Percentiles rank a stretch among this genome's conserved stretches.
phyloP scores from a whole-genome alignment of 1,140 invertebrate genomes.

The Coelopa frigida region DNA sequence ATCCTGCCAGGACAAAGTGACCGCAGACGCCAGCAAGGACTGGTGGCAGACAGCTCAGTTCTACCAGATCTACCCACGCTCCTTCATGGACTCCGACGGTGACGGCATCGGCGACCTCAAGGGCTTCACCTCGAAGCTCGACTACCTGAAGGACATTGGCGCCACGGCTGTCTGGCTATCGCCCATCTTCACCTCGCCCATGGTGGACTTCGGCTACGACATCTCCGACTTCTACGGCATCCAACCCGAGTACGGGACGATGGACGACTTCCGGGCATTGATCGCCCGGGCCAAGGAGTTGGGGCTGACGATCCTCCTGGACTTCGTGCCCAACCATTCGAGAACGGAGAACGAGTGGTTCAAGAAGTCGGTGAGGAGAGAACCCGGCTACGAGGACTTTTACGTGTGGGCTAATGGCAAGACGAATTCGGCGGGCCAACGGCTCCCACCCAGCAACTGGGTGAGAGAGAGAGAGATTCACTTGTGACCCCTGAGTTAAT shows the following conservation, averaged over 20 bases:
- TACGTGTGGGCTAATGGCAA: slow-evolving; percentile 56
- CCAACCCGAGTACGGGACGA: slow-evolving; percentile 58
- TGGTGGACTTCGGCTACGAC: slow-evolving; percentile 62
- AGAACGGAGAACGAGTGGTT: slow-evolving; percentile 64
- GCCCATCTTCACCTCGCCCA: slow-evolving; percentile 60
- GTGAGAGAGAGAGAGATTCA: slow-evolving; percentile 28
- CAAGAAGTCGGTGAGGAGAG: slow-evolving; percentile 48
- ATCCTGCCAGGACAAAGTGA: too few species aligned
- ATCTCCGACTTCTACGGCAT: slow-evolving; percentile 63
- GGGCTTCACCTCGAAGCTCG: slow-evolving; percentile 47
- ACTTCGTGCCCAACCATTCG: slow-evolving; percentile 75
- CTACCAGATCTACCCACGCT: slow-evolving; percentile 64
- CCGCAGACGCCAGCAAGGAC: too few species aligned
- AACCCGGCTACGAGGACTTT: slow-evolving; percentile 54
- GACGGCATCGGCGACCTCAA: slow-evolving; percentile 66
- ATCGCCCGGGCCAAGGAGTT: slow-evolving; percentile 48
- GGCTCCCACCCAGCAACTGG: slow-evolving; percentile 58
- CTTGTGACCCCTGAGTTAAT: background rate
- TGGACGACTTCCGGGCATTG: slow-evolving; percentile 60
- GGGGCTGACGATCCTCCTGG: slow-evolving; percentile 62
- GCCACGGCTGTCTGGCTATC: slow-evolving; percentile 60
- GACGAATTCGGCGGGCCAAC: slow-evolving; percentile 27
- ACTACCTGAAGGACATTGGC: slow-evolving; percentile 49
- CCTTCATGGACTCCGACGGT: slow-evolving; percentile 60
- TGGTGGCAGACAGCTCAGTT: slow-evolving; percentile 62